Evolutionary conservation across 2,888 invertebrate genomes (phyloP), one percentile per base, ranked within the genome.

Genomic region (Siphlonurus alternatus): DNA sequence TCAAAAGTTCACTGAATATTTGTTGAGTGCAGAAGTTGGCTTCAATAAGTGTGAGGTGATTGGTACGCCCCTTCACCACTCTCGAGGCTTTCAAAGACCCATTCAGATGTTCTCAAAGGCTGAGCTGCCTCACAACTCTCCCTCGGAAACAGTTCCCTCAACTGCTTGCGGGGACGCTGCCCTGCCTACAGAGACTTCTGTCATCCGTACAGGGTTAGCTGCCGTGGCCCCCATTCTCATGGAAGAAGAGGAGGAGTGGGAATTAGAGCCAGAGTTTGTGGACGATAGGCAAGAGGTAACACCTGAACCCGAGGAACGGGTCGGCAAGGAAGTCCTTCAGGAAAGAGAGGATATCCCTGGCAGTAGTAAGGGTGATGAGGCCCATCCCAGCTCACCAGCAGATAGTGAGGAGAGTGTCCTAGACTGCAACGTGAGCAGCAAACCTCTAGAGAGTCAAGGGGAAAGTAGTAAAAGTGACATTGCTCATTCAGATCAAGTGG

Each of bases 1-100:
- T 5, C 88, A 93, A 70, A 88, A 90, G 73, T 99, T 98, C 75
- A 88, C 90, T 62, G 92, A 95, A 72, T 98, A 89, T 76, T 81
- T 99, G 53, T 80, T 97, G 2, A 89, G 89, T 23, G 82, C 87
- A 0, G 93, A 93, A 73, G 90, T 97, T 59, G 96, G 96, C 2
- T 97, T 96, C 77, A 87, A 86, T 72, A 91, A 90, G 73, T 91
- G 90, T 73, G 91, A 91, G 73, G 86, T 89, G 1, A 78, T 96
- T 59, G 92, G 89, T 25, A 81, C 83, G 1, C 88, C 92, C 2
- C 82, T 85, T 71, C 90, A 94, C 75, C 84, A 87, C 66, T 86
- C 89, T 68, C 92, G 90, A 78, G 96, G 95, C 23, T 93, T 93
- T 76, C 86, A 89, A 69, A 80, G 93, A 54, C 91, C 92, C 10